These are phyloP conservation scores for Adrianichthys oophorus DNA, from an alignment of 2,797 vertebrate species.

Conservation along the genomic window DNA sequence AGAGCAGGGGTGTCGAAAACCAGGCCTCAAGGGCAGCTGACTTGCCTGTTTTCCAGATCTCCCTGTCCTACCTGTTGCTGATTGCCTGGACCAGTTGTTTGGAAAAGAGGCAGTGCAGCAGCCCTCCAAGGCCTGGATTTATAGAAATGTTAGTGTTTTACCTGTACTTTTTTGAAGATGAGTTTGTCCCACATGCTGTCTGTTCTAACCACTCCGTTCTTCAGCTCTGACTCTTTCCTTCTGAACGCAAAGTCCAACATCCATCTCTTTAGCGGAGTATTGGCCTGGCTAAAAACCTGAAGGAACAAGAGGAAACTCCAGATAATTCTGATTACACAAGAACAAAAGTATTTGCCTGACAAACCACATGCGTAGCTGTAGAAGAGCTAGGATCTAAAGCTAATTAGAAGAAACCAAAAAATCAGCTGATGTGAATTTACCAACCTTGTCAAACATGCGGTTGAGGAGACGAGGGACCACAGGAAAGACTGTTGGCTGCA, in stretches of 20 bases:
- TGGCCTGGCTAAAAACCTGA: slow-evolving; percentile 92
- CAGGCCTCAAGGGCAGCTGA: no score
- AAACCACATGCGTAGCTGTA: background rate
- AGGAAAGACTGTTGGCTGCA: slow-evolving; percentile 93
- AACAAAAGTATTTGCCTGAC: background rate
- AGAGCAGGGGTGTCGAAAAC: no score
- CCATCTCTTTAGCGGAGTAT: slow-evolving; percentile 90
- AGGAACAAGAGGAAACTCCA: slow-evolving; percentile 1
- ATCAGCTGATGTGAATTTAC: accelerated
- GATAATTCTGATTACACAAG: background rate
- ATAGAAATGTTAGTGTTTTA: slow-evolving; percentile 43
- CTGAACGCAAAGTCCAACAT: slow-evolving; percentile 91
- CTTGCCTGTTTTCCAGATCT: no score
- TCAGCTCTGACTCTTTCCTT: slow-evolving; percentile 92
- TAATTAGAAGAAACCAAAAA: background rate
- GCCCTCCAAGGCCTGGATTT: no score
- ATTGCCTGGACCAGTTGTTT: no score
- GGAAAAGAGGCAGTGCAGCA: no score
- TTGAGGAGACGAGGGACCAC: slow-evolving; percentile 95
- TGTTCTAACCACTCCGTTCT: slow-evolving; percentile 87
- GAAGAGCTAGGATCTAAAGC: no score
- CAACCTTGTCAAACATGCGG: slow-evolving; percentile 97
- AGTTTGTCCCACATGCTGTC: slow-evolving; percentile 96
- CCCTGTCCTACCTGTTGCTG: no score
- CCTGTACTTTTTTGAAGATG: slow-evolving; percentile 96